phyloP scores from a whole-genome alignment of 1,140 invertebrate species.

The Parapsyche elsis region DNA sequence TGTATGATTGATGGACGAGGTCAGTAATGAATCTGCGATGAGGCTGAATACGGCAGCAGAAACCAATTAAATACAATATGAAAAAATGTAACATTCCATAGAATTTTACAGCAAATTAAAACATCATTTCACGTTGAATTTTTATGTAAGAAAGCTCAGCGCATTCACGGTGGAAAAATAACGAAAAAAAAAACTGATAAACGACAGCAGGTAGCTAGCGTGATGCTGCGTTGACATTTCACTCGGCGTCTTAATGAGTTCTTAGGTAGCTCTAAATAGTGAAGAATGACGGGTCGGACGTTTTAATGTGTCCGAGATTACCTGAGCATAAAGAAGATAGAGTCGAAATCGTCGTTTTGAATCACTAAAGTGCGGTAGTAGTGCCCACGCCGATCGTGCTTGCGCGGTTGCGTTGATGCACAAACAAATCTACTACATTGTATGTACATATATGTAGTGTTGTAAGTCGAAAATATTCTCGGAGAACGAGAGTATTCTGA shows the following conservation, averaged over 20 bases:
- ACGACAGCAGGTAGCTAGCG: constrained; percentile 26
- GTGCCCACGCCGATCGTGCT: no score
- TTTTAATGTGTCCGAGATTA: constrained; percentile 43
- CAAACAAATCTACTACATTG: no score
- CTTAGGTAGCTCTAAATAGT: constrained; percentile 3
- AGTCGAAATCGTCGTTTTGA: not conserved
- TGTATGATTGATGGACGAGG: constrained; percentile 19
- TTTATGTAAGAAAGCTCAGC: not conserved
- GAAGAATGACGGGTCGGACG: constrained; percentile 40
- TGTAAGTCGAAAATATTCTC: no score
- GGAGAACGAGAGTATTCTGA: no score
- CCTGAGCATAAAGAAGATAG: constrained; percentile 15
- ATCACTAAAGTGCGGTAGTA: no score
- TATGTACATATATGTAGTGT: no score
- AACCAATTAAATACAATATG: constrained; percentile 1
- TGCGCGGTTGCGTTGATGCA: no score
- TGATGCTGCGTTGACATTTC: constrained; percentile 46
- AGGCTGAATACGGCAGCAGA: constrained; percentile 6
- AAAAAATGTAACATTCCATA: not conserved
- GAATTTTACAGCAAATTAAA: not conserved
- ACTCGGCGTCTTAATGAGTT: constrained; percentile 48
- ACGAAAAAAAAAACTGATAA: constrained; percentile 46
- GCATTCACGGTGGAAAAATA: constrained; percentile 14
- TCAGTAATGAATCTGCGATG: constrained; percentile 6
- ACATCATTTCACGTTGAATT: not conserved